A percentile compares a stretch with the other conserved stretches of the same genome.
Conservation (phyloP, 2,113 vertebrate genomes). For the Uria aalge region DNA sequence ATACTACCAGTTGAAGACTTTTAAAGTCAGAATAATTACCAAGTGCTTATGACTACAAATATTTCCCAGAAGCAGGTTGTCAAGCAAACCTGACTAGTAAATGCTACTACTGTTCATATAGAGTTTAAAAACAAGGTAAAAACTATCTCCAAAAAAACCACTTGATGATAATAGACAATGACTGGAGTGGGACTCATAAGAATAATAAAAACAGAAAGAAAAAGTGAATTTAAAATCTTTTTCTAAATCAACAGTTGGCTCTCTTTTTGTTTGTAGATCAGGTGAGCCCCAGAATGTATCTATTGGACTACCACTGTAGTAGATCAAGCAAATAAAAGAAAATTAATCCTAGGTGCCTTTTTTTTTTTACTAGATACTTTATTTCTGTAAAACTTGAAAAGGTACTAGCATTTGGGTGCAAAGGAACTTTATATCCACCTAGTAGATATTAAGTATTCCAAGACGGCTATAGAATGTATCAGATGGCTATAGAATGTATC, state of each 20-base stretch:
- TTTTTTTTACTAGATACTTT: not conserved
- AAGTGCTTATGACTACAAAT: not conserved
- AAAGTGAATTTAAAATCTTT: not conserved
- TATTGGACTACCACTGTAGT: not conserved
- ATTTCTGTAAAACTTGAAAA: not conserved
- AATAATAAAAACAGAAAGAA: not conserved
- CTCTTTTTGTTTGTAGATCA: not conserved
- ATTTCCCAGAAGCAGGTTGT: not conserved
- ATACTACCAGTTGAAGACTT: not conserved
- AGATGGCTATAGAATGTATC: not conserved
- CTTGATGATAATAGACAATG: not conserved
- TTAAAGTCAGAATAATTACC: not conserved
- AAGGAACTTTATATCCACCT: not conserved
- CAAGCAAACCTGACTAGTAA: not conserved
- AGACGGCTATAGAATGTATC: not conserved
- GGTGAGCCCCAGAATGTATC: not conserved
- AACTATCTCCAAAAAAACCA: not conserved
- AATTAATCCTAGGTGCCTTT: not conserved
- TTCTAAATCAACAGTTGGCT: not conserved
- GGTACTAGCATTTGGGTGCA: not conserved
- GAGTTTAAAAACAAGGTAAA: not conserved
- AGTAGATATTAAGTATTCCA: not conserved
- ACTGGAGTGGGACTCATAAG: not conserved
- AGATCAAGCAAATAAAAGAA: not conserved
- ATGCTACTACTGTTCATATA: not conserved